Percentiles rank a stretch among this genome's conserved stretches.
These are phyloP conservation scores for Arenaria interpres DNA, from an alignment of 2,113 vertebrate species.

Conservation along the genomic window DNA sequence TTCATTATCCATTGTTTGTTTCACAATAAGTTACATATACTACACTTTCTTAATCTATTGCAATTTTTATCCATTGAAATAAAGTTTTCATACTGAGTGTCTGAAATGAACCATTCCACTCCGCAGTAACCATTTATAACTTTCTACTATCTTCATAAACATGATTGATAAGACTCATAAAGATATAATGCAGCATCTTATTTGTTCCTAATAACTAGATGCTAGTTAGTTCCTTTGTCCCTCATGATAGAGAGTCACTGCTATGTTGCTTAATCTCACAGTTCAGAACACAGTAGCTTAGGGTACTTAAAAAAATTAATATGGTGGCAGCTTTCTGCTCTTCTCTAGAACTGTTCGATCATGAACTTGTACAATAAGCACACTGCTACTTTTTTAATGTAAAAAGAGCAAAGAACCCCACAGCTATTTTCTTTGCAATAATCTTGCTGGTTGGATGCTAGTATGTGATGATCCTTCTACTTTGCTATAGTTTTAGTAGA, in stretches of 20 bases:
- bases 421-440: neutral
- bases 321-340: neutral
- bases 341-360: neutral
- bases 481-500: neutral
- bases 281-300: neutral
- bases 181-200: conserved; percentile 4
- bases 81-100: conserved; percentile 42
- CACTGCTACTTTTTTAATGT: neutral
- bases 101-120: conserved; percentile 4
- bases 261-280: neutral
- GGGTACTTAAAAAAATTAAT: neutral
- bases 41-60: conserved; percentile 49
- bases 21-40: neutral
- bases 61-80: conserved; percentile 38
- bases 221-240: neutral
- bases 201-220: neutral
- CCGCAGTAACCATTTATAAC: conserved; percentile 52
- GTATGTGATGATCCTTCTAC: neutral
- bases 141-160: conserved; percentile 65
- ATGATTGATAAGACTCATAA: conserved; percentile 59
- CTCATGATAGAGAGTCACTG: neutral
- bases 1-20: neutral
- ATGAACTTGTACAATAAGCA: neutral
- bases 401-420: neutral
- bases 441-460: neutral